Percentiles rank a stretch among this genome's conserved stretches.
Evolutionary conservation across 2,888 invertebrate genomes (phyloP).

Genomic region (Tolmerus cingulatus): DNA sequence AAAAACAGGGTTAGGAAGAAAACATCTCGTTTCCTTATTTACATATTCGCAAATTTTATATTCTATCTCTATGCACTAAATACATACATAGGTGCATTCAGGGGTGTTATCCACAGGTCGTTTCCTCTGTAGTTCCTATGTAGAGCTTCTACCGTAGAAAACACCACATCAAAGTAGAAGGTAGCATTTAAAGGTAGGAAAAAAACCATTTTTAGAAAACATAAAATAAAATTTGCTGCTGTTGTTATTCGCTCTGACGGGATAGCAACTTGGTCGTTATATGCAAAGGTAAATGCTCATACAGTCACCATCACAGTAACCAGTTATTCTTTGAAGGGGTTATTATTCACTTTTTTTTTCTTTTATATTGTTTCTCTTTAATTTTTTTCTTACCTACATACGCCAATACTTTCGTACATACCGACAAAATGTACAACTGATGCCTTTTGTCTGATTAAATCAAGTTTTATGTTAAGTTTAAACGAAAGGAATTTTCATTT

Average conservation of each 20-base stretch:
- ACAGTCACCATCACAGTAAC: neutral
- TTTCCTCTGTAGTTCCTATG: neutral
- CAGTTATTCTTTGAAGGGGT: neutral
- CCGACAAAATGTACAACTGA: neutral
- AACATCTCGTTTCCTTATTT: neutral
- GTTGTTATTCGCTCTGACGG: neutral
- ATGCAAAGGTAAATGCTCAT: neutral
- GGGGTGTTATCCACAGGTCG: neutral
- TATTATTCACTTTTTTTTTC: neutral
- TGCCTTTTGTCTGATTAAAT: neutral
- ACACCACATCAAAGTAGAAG: neutral
- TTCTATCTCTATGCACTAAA: neutral
- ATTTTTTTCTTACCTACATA: neutral
- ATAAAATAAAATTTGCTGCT: neutral
- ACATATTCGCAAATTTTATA: conserved; percentile 12
- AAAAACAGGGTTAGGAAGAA: no score
- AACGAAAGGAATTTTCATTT: neutral
- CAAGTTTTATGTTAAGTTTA: neutral
- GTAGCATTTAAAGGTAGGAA: neutral
- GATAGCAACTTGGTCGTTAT: neutral
- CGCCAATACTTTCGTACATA: neutral
- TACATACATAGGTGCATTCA: neutral
- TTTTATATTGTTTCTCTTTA: neutral
- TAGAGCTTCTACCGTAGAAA: neutral
- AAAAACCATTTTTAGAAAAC: neutral